phyloP scores from a whole-genome alignment of 35 echinoderm and acorn worm genomes.

The Apostichopus californicus region DNA sequence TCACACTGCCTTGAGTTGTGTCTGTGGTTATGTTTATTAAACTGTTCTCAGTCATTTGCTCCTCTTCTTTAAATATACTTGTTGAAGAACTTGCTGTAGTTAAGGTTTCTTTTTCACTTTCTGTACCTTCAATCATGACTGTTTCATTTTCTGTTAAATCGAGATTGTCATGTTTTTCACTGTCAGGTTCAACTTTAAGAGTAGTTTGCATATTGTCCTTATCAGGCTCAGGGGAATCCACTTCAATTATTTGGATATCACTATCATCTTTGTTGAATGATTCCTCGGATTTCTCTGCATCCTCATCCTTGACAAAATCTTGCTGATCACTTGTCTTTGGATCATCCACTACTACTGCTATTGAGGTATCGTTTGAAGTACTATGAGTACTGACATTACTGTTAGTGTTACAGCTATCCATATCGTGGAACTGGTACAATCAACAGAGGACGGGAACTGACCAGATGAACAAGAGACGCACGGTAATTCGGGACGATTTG shows the following conservation, averaged over 20 bases:
- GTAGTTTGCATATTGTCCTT: neutral
- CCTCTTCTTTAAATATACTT: neutral
- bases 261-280: neutral
- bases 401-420: neutral
- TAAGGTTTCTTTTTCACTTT: neutral
- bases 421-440: neutral
- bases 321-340: neutral
- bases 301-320: neutral
- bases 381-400: too few species aligned
- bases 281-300: neutral
- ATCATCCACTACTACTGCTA: neutral
- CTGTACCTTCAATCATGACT: neutral
- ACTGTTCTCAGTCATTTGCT: neutral
- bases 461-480: neutral
- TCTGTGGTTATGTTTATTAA: neutral
- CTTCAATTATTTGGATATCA: neutral
- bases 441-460: neutral
- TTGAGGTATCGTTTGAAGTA: neutral
- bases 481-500: too few species aligned
- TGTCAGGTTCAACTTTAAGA: too few species aligned
- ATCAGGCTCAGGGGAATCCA: neutral
- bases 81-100: neutral
- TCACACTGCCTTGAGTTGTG: neutral
- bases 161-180: too few species aligned
- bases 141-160: too few species aligned